Conservation (phyloP, 2,888 invertebrate species). For the Eupeodes latifasciatus region DNA sequence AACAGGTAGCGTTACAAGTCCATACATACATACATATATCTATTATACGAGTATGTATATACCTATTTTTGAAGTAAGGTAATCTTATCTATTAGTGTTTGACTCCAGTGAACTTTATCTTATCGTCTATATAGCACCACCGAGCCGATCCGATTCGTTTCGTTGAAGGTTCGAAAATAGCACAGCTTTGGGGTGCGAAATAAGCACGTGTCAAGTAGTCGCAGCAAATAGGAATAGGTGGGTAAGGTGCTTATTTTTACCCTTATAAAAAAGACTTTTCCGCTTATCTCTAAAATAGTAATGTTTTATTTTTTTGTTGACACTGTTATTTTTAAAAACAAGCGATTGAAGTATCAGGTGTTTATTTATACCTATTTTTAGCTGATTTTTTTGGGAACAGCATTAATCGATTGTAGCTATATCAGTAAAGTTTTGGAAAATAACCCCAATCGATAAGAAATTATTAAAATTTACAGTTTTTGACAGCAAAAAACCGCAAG, state of each 20-base stretch:
- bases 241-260: neutral
- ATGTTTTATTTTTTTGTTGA: neutral
- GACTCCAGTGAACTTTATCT: slow-evolving; percentile 69
- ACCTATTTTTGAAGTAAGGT: neutral
- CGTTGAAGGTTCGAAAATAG: slow-evolving; percentile 45
- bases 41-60: no score
- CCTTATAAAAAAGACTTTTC: neutral
- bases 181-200: slow-evolving; percentile 15
- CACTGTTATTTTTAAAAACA: neutral
- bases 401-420: no score
- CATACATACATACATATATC: no score
- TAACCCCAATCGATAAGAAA: no score
- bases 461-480: slow-evolving; percentile 5
- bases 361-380: no score
- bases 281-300: slow-evolving; percentile 40
- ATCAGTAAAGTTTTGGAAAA: no score
- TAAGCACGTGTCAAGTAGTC: slow-evolving; percentile 63
- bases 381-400: no score
- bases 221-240: slow-evolving; percentile 51
- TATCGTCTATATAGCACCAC: slow-evolving; percentile 29
- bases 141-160: no score
- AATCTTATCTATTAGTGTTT: slow-evolving; percentile 63
- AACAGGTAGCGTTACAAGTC: slow-evolving; percentile 49
- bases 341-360: no score
- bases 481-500: slow-evolving; percentile 40